A percentile compares a stretch with the other conserved stretches of the same genome.
phyloP scores from a whole-genome alignment of 1,140 invertebrate genomes.

The Caenorhabditis remanei region DNA sequence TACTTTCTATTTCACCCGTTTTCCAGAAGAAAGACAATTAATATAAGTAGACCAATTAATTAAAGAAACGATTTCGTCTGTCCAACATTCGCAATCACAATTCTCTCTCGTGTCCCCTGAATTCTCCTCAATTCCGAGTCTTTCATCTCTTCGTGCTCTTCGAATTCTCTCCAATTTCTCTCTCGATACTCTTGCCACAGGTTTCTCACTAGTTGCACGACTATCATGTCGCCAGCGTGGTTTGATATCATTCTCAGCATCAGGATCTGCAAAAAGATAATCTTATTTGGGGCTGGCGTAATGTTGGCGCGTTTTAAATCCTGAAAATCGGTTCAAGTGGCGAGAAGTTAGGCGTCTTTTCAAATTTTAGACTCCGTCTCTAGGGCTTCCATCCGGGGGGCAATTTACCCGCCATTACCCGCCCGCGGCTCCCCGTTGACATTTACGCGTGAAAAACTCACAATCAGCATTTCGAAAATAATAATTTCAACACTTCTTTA shows the following conservation, averaged over 20 bases:
- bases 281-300: neutral
- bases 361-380: too few species aligned
- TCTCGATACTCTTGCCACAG: conserved; percentile 78
- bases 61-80: conserved; percentile 39
- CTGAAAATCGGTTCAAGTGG: too few species aligned
- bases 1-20: too few species aligned
- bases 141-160: conserved; percentile 66
- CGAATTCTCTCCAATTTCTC: conserved; percentile 73
- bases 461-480: too few species aligned
- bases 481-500: too few species aligned
- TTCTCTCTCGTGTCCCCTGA: conserved; percentile 11
- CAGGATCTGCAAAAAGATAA: conserved; percentile 74
- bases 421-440: too few species aligned
- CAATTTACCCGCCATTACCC: too few species aligned
- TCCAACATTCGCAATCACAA: conserved; percentile 11
- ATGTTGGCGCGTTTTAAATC: too few species aligned
- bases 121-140: conserved; percentile 30
- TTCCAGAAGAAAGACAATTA: too few species aligned
- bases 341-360: too few species aligned
- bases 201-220: conserved; percentile 79
- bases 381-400: too few species aligned
- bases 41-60: neutral
- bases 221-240: conserved; percentile 80
- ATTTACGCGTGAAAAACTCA: too few species aligned
- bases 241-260: conserved; percentile 80